These are phyloP conservation scores for Geococcyx californianus DNA, from an alignment of 2,113 vertebrate species.

Conservation along the genomic window DNA sequence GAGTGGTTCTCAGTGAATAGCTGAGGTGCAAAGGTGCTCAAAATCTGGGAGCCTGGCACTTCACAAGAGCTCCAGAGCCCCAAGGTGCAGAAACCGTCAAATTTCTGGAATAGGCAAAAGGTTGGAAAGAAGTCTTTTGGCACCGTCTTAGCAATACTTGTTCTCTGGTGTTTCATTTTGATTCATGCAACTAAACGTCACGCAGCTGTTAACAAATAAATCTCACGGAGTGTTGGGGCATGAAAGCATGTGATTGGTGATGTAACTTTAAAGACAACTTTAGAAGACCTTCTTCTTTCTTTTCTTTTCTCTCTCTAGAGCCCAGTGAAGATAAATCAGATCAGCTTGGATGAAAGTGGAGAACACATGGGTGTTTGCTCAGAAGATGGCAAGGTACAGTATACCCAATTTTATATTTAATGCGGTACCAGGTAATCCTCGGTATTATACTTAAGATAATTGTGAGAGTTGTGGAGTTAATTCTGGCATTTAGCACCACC, in stretches of 20 bases:
- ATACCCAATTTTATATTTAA: background rate
- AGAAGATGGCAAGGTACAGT: slow-evolving; percentile 95
- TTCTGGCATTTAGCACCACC: background rate
- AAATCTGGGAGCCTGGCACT: background rate
- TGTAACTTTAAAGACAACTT: background rate
- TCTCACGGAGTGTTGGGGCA: background rate
- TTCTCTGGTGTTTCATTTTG: background rate
- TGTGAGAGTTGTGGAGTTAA: background rate
- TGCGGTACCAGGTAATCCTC: background rate
- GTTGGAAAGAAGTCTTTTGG: background rate
- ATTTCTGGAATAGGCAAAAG: background rate
- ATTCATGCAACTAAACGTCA: background rate
- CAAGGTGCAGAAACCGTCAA: background rate
- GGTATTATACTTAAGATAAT: background rate
- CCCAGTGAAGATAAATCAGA: slow-evolving; percentile 98
- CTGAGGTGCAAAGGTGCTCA: accelerated
- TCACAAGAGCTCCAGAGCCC: background rate
- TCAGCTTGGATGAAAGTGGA: slow-evolving; percentile 97
- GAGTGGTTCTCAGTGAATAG: background rate
- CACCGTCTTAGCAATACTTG: background rate
- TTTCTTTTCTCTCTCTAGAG: slow-evolving; percentile 76
- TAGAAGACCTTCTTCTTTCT: background rate
- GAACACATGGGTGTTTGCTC: slow-evolving; percentile 97
- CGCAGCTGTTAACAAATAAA: background rate
- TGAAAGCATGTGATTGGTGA: background rate